phyloP scores from a whole-genome alignment of 2,797 vertebrate genomes.

The Myiotriccus ornatus region DNA sequence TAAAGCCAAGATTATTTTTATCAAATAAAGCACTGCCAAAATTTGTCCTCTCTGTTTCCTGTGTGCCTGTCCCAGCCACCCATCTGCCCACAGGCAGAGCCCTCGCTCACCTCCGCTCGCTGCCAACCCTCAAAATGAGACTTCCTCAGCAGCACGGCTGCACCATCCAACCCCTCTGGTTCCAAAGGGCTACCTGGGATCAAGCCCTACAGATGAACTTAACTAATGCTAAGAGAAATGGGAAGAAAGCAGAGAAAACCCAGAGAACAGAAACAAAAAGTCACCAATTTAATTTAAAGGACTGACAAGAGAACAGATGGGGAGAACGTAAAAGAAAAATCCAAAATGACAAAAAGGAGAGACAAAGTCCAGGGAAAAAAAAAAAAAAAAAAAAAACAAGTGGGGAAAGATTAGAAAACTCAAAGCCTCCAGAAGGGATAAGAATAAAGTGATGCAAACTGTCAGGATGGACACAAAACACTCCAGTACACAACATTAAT shows the following conservation, averaged over 20 bases:
- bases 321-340: not conserved
- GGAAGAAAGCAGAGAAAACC: not conserved
- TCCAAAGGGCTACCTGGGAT: not conserved
- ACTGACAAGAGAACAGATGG: not conserved
- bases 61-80: not conserved
- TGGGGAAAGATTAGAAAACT: not conserved
- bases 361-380: not conserved
- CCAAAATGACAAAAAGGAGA: not conserved
- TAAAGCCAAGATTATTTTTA: conserved; percentile 53
- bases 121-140: not conserved
- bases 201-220: not conserved
- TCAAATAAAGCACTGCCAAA: conserved; percentile 17
- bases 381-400: fast-evolving
- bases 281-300: not conserved
- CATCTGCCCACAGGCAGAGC: not conserved
- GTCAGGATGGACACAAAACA: not conserved
- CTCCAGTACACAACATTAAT: not conserved
- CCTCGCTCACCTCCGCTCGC: not conserved
- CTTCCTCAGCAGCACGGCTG: not conserved
- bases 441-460: not conserved
- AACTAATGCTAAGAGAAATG: not conserved
- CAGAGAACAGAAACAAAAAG: not conserved
- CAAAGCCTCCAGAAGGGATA: not conserved
- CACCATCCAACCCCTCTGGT: not conserved
- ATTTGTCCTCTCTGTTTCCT: not conserved